Evolutionary conservation across 1,140 invertebrate species (phyloP), one percentile per base, ranked within the genome.

Genomic region (Drosophila kepulauana): DNA sequence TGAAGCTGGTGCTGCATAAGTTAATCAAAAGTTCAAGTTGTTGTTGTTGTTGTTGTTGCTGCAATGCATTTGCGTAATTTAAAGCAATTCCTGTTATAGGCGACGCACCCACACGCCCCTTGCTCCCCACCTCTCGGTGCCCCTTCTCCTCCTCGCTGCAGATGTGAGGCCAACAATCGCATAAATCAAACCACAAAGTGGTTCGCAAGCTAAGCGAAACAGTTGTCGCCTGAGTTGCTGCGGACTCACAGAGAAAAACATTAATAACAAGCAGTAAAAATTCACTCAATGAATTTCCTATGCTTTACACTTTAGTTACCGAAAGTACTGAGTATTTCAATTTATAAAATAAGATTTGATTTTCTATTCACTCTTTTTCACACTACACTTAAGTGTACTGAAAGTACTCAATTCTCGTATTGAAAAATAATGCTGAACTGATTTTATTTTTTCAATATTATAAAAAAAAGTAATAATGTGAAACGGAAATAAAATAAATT

Each of bases 11-110:
- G 11, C 25, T 15, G 5, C 51, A 54, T 88, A 88, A 88, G 81
- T 88, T 88, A 88, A 89, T 89, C 86, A 90, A 85, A 89, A 89
- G 86, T 89, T 87, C 84, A 87, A 81, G 76, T 75, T 62, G 54
- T 58, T 43, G 41, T 48, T 56, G 33, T 78, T 49, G 67, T 58
- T 77, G 65, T 74, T 76, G 30, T 49, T 61, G 33, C 51, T 61
- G 54, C 46, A 54, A 65, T 28, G 25, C 25, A 89, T 89, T 89
- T 89, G 85, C 86, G 85, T 89, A 89, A 89, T 81, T 88, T 81
- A 88, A 88, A 84, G 84, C 80, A 88, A 88, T 88, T 89, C 80
- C 85, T 89, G 85, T 88, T 84, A 61, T 70, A 73, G 75, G 54
- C 72, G 71, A 86, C 84, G 85, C 84, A 88, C 84, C 84, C 84